Evolutionary conservation across 2,888 invertebrate genomes (phyloP).

Genomic region (Catocala nupta): DNA sequence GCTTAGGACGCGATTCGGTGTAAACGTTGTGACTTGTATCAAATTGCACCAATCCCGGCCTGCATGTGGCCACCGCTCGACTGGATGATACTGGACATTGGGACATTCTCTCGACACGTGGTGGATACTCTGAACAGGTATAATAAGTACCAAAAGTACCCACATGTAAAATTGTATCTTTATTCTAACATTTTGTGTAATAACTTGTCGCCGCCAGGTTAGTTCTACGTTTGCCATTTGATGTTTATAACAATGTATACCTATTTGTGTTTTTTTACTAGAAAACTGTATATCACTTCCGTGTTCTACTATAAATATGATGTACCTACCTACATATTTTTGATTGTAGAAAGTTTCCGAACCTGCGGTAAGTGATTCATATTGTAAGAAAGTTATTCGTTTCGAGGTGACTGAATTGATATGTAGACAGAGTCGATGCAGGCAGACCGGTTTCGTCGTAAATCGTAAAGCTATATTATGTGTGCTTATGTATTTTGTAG

Average conservation of each 20-base stretch:
- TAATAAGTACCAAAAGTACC: constrained; percentile 48
- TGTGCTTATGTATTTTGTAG: constrained; percentile 50
- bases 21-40: constrained; percentile 83
- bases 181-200: constrained; percentile 12
- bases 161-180: constrained; percentile 17
- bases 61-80: constrained; percentile 79
- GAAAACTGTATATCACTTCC: constrained; percentile 14
- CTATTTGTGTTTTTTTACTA: constrained; percentile 11
- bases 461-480: constrained; percentile 68
- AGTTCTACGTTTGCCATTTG: constrained; percentile 21
- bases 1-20: constrained; percentile 87
- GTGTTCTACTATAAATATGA: constrained; percentile 10
- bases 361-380: constrained; percentile 67
- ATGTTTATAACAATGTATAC: constrained; percentile 19
- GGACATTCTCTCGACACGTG: constrained; percentile 42
- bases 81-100: constrained; percentile 33
- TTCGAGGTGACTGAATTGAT: constrained; percentile 77
- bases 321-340: constrained; percentile 31
- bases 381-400: constrained; percentile 76
- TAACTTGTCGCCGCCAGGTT: constrained; percentile 39
- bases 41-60: constrained; percentile 88
- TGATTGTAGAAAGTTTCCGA: constrained; percentile 54
- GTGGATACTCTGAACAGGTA: constrained; percentile 56
- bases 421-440: constrained; percentile 66
- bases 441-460: constrained; percentile 79